Conservation (phyloP, 1,140 invertebrate species). For the Drosophila repleta region DNA sequence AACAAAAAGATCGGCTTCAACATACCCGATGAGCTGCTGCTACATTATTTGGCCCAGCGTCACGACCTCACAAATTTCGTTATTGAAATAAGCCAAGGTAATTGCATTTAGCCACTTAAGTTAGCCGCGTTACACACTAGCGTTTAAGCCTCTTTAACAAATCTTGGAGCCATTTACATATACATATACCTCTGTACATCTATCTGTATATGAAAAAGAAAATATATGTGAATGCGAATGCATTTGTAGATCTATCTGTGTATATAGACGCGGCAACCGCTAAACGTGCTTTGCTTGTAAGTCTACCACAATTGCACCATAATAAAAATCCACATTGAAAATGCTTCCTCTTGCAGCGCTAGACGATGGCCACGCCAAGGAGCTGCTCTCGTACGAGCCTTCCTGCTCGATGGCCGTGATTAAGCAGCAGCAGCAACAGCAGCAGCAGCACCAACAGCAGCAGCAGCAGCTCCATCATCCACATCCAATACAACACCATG, state of each 20-base stretch:
- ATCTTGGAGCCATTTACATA: slow-evolving; percentile 19
- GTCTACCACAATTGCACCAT: slow-evolving; percentile 71
- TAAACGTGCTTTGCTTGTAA: slow-evolving; percentile 78
- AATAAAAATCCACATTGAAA: slow-evolving; percentile 80
- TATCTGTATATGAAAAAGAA: slow-evolving; percentile 23
- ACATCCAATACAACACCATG: slow-evolving; percentile 46
- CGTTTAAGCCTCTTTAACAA: slow-evolving; percentile 61
- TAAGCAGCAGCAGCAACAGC: slow-evolving; percentile 58
- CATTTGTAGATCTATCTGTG: slow-evolving; percentile 47
- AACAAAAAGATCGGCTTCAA: slow-evolving; percentile 83
- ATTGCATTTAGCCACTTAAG: slow-evolving; percentile 42
- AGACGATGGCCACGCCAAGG: slow-evolving; percentile 70
- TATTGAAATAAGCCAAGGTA: slow-evolving; percentile 83
- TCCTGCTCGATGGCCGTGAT: slow-evolving; percentile 67
- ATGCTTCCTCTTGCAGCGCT: slow-evolving; percentile 76
- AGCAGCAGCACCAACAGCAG: slow-evolving; percentile 41
- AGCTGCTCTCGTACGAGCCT: slow-evolving; percentile 73
- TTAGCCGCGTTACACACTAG: slow-evolving; percentile 64
- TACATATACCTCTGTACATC: slow-evolving; percentile 22
- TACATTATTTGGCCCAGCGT: slow-evolving; percentile 77
- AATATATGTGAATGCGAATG: slow-evolving; percentile 29
- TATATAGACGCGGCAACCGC: slow-evolving; percentile 70
- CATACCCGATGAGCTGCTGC: slow-evolving; percentile 77
- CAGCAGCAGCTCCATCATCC: slow-evolving; percentile 37
- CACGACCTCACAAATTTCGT: slow-evolving; percentile 83